Percentiles rank a stretch among this genome's conserved stretches.
These are phyloP conservation scores for Drosophila melanogaster DNA, from an alignment of 1,140 invertebrate species.

Conservation along the genomic window DNA sequence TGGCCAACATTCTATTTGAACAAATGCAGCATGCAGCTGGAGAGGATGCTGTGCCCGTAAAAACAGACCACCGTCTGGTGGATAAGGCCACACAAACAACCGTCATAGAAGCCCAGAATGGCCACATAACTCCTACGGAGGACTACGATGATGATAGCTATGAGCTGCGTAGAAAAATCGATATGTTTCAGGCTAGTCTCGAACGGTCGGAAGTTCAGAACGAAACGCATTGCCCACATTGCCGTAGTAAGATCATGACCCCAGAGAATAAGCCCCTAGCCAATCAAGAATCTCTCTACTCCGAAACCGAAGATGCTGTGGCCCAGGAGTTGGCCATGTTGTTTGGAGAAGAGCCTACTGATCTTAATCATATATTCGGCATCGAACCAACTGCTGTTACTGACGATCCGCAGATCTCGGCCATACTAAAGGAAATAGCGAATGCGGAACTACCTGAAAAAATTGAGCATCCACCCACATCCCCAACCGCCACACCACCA, in stretches of 20 bases:
- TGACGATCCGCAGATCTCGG: slow-evolving; percentile 57
- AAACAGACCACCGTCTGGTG: neutral
- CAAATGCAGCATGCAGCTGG: slow-evolving; percentile 41
- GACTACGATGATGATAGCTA: slow-evolving; percentile 28
- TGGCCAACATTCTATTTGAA: slow-evolving; percentile 58
- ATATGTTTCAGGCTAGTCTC: slow-evolving; percentile 67
- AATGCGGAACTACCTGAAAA: slow-evolving; percentile 9
- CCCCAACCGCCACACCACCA: slow-evolving; percentile 2
- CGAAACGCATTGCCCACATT: slow-evolving; percentile 2
- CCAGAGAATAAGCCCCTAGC: neutral
- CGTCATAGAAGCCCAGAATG: slow-evolving; percentile 4
- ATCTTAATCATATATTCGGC: slow-evolving; percentile 78
- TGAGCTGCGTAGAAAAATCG: slow-evolving; percentile 69
- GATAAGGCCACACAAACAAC: slow-evolving; percentile 64
- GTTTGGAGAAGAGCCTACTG: slow-evolving; percentile 71
- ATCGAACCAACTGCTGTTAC: slow-evolving; percentile 37
- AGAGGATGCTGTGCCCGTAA: neutral
- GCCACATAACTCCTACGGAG: slow-evolving; percentile 3
- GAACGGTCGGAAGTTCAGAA: slow-evolving; percentile 8
- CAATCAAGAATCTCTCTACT: slow-evolving; percentile 2
- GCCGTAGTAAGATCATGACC: neutral
- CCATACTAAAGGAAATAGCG: slow-evolving; percentile 51
- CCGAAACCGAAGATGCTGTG: slow-evolving; percentile 60
- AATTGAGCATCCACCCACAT: slow-evolving; percentile 3
- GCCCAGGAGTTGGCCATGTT: slow-evolving; percentile 67